A percentile compares a stretch with the other conserved stretches of the same genome.
Evolutionary conservation across 1,140 invertebrate genomes (phyloP).

Genomic region (Aradophagus sp.): DNA sequence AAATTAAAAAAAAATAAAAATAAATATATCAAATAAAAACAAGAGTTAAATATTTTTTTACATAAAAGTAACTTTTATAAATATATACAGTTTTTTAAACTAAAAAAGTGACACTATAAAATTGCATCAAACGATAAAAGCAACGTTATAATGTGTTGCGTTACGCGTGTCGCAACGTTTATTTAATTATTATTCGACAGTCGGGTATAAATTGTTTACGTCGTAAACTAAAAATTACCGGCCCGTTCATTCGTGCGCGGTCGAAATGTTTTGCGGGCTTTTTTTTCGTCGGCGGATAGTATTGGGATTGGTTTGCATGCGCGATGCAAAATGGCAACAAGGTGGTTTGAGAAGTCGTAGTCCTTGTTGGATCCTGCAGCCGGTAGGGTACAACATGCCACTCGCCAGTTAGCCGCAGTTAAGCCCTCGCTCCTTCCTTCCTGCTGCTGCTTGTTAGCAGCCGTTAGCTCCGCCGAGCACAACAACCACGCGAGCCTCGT

Average conservation of each 20-base stretch:
- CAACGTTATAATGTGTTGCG: too few species aligned
- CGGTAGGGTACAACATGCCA: slow-evolving; percentile 43
- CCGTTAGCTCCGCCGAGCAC: slow-evolving; percentile 59
- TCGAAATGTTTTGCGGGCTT: background rate
- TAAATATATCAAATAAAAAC: too few species aligned
- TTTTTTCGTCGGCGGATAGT: slow-evolving; percentile 8
- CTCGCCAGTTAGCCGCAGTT: slow-evolving; percentile 61
- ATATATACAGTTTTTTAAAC: too few species aligned
- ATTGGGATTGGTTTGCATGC: slow-evolving; percentile 29
- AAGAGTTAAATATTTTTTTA: too few species aligned
- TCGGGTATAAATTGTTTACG: background rate
- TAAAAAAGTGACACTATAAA: too few species aligned
- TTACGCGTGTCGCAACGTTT: too few species aligned
- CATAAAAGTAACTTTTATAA: too few species aligned
- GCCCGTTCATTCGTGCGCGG: background rate
- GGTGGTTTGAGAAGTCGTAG: slow-evolving; percentile 60
- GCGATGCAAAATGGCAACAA: slow-evolving; percentile 46
- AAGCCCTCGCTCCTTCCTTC: slow-evolving; percentile 53
- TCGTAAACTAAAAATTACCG: too few species aligned
- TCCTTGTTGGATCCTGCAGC: slow-evolving; percentile 62
- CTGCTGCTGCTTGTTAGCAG: slow-evolving; percentile 62
- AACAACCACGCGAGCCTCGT: slow-evolving; percentile 45
- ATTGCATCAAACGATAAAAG: too few species aligned
- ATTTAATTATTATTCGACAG: too few species aligned
- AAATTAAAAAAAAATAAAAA: too few species aligned